These are phyloP conservation scores for Ambastaia sidthimunki DNA, from an alignment of 2,797 vertebrate genomes.

Conservation along the genomic window DNA sequence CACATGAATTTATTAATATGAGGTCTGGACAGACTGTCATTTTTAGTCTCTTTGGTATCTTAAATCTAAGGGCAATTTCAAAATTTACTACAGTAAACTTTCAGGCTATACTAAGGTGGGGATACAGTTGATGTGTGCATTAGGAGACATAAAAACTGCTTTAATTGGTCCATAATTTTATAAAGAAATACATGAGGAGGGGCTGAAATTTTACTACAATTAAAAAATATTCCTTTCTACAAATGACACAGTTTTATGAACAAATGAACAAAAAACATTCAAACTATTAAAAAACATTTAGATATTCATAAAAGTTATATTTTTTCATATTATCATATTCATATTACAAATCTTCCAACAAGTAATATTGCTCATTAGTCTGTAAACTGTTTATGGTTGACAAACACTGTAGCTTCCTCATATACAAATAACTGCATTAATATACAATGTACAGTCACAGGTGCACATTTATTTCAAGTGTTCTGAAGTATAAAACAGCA, in stretches of 20 bases:
- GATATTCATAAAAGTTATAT: no score
- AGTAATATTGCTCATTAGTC: no score
- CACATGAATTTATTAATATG: conserved; percentile 10
- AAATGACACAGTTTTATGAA: no score
- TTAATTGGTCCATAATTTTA: not conserved
- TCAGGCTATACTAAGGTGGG: not conserved
- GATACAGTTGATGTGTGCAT: not conserved
- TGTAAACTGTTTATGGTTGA: no score
- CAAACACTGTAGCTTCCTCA: not conserved
- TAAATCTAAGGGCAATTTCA: not conserved
- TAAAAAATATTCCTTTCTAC: no score
- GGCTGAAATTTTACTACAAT: no score
- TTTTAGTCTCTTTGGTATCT: not conserved
- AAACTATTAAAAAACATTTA: no score
- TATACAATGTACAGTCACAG: not conserved
- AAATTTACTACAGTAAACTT: not conserved
- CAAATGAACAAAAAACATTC: no score
- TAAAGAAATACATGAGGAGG: not conserved
- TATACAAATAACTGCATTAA: not conserved
- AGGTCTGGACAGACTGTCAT: not conserved
- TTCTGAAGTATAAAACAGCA: not conserved
- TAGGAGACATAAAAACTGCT: not conserved
- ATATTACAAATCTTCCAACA: no score
- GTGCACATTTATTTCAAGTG: not conserved
- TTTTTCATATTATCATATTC: no score